Evolutionary conservation across 2,888 invertebrate species (phyloP), one percentile per base, ranked within the genome.

Genomic region (Luffia ferchaultella): DNA sequence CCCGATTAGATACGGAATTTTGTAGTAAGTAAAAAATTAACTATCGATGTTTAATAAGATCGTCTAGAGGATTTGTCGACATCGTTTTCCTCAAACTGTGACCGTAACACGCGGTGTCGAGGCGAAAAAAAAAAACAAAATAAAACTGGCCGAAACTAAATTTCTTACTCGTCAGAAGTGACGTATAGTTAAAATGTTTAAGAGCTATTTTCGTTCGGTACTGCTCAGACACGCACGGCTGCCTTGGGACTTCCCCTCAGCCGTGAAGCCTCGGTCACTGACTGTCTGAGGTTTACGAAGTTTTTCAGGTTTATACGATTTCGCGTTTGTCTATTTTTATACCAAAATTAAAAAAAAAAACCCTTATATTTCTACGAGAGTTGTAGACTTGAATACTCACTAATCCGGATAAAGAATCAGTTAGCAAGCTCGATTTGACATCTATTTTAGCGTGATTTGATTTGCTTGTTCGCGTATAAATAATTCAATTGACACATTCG

Each of bases 221-320:
- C 53, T 55, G 56, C 59, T 52, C 46, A 42, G 57, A 66, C 62
- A 59, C 62, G 68, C 68, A 66, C 62, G 63, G 66, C 50, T 63
- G 62, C 52, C 40, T 65, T 62, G 62, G 70, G 70, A 62, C 65
- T 70, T 68, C 62, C 66, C 67, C 62, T 57, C 53, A 16, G 20
- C 42, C 58, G 57, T 62, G 55, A 58, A 62, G 60, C 51, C 53
- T 57, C 57, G 69, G 68, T 71, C 69, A 65, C 59, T 64, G 69
- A 69, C 68, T 60, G 66, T 62, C 61, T 67, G 58, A 54, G 18
- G 49, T 30, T 30, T n/a, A n/a, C 30, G 30, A 7, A 30, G 30
- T 30, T 30, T 30, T 30, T n/a, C n/a, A n/a, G n/a, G n/a, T n/a
- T n/a, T n/a, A n/a, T n/a, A n/a, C n/a, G n/a, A n/a, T n/a, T n/a